Evolutionary conservation across 2,888 invertebrate genomes (phyloP), one percentile per base, ranked within the genome.

Genomic region (Lymantria monacha): DNA sequence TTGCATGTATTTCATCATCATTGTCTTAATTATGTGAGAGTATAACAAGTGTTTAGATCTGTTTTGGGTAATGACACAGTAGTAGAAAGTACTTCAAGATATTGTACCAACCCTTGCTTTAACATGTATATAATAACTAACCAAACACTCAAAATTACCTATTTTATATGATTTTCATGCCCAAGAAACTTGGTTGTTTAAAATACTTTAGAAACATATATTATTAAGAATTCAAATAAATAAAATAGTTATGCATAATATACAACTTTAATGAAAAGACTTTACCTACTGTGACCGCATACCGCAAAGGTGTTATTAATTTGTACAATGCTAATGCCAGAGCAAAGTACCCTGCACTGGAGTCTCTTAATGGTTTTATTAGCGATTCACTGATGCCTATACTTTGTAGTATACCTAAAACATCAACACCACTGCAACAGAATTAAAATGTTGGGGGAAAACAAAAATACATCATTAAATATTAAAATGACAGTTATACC

Each of bases 291-390:
- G 98, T 99, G 0, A 98, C 95, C n/a, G 97, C 95, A 85, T 98
- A 99, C 65, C 99, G 92, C 11, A 96, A 83, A 3, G 99, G 99
- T 9, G 98, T 97, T 30, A 95, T 95, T 63, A 99, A 92, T 92
- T 99, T 99, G 84, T 99, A 99, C 68, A 98, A 92, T 41, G 97
- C 95, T 85, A 98, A 97, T 0, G 98, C 94, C 37, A 98, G 92
- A 9, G 99, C 99, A 76, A 97, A 87, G 81, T 97, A 95, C 10
- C 99, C 99, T 80, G 98, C 96, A 66, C 92, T 93, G 0, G 97
- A 96, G 61, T 95, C 94, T 72, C 93, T 93, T 48, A 99, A 84
- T 49, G 96, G 95, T 48, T 94, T 93, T 49, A 97, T 91, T 43
- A 98, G 91, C 56, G 85, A 93, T 66, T 98, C 97, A 82, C 95